These are phyloP conservation scores for Phengaris alcon DNA, from an alignment of 2,888 invertebrate genomes.

Conservation along the genomic window DNA sequence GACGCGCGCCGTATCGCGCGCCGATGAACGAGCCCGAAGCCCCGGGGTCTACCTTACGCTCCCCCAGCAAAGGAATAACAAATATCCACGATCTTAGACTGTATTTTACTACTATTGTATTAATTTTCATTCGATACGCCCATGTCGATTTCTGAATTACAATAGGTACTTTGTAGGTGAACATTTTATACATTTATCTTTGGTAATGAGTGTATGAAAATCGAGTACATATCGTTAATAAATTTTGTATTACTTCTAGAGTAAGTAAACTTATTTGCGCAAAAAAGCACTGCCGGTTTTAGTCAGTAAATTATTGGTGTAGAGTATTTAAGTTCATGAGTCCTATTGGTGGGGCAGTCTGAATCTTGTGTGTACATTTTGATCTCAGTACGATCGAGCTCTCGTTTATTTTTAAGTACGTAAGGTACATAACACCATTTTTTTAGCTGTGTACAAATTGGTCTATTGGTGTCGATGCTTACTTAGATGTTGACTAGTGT, in stretches of 20 bases:
- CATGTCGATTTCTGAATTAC: slow-evolving; percentile 34
- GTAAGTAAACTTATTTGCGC: slow-evolving; percentile 56
- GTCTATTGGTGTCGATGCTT: slow-evolving; percentile 60
- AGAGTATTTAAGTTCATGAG: slow-evolving; percentile 45
- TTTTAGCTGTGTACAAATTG: slow-evolving; percentile 75
- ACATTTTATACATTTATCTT: slow-evolving; percentile 36
- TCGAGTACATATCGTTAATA: slow-evolving; percentile 62
- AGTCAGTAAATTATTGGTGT: slow-evolving; percentile 55
- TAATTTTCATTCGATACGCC: slow-evolving; percentile 35
- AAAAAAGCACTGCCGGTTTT: slow-evolving; percentile 73
- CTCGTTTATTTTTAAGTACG: slow-evolving; percentile 60
- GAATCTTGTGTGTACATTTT: slow-evolving; percentile 72
- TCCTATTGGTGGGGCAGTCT: slow-evolving; percentile 50
- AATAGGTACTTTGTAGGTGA: slow-evolving; percentile 29
- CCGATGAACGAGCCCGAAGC: slow-evolving; percentile 49
- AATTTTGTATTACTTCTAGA: slow-evolving; percentile 55
- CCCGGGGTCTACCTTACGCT: slow-evolving; percentile 67
- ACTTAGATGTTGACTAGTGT: slow-evolving; percentile 40
- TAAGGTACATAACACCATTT: slow-evolving; percentile 79
- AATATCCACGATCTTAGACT: slow-evolving; percentile 39
- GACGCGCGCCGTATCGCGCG: slow-evolving; percentile 62
- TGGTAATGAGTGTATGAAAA: slow-evolving; percentile 41
- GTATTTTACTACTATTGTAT: slow-evolving; percentile 35
- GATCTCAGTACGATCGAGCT: slow-evolving; percentile 77
- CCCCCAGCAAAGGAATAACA: slow-evolving; percentile 54